phyloP scores from a whole-genome alignment of 2,113 vertebrate species.

The Hyaena hyaena region DNA sequence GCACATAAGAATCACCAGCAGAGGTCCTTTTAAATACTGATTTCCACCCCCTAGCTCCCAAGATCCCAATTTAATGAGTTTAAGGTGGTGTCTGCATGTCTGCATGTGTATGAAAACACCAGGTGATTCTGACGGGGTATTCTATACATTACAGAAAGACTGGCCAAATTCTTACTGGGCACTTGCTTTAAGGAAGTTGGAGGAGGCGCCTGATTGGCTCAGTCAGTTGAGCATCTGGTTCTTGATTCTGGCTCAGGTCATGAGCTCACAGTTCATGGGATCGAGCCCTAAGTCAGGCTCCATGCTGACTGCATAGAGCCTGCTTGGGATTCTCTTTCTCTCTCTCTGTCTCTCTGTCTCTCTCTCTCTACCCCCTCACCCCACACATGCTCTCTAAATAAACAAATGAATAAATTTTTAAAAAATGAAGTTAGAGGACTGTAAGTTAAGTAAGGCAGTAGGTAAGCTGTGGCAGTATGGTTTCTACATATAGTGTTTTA shows the following conservation, averaged over 20 bases:
- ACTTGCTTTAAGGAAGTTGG: constrained; percentile 34
- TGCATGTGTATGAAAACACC: not conserved
- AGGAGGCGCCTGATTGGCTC: not conserved
- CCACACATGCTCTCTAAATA: too few relatives aligned
- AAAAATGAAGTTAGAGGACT: not conserved
- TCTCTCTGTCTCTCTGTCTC: too few relatives aligned
- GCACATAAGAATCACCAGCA: not conserved
- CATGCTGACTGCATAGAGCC: too few relatives aligned
- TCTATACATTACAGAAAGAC: not conserved
- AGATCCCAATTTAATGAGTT: not conserved
- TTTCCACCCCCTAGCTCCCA: not conserved
- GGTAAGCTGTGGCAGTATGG: not conserved
- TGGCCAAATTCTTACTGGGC: not conserved
- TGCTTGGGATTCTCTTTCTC: too few relatives aligned
- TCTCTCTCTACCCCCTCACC: too few relatives aligned
- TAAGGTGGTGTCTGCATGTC: not conserved
- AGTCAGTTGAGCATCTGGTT: too few relatives aligned
- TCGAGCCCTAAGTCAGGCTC: too few relatives aligned
- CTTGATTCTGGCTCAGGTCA: too few relatives aligned
- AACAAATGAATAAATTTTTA: too few relatives aligned
- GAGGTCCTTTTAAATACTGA: not conserved
- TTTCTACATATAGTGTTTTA: not conserved
- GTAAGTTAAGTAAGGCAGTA: not conserved
- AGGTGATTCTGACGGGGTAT: not conserved
- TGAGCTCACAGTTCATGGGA: too few relatives aligned